Evolutionary conservation across 2,888 invertebrate genomes (phyloP), one percentile per base, ranked within the genome.

Genomic region (Globia sparganii): DNA sequence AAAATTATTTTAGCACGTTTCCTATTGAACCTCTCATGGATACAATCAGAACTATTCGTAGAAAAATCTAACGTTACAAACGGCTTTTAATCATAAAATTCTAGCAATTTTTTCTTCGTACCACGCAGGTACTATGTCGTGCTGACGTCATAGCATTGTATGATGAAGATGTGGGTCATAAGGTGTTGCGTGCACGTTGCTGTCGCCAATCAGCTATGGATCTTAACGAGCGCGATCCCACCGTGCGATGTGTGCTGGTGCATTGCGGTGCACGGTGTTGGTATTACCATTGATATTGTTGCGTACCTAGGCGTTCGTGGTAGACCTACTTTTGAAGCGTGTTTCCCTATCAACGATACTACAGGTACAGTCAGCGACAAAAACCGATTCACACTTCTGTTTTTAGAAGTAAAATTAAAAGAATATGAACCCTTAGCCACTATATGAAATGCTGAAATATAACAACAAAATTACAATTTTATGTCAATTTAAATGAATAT

Each of bases 181-280:
- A 80, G 84, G 78, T 62, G 74, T 84, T 75, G 86, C 76, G 87
- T 84, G 87, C 72, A 15, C 15, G 76, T 49, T 61, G 75, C 78
- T 84, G 85, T 86, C 87, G 87, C 85, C 85, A 80, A 86, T 86
- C 87, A 71, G 72, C 85, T 65, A 66, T 75, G 62, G 75, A 82
- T 84, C 81, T 82, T 77, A 82, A 86, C 86, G 86, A 84, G 77
- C 78, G 76, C 65, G 83, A 84, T 82, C 40, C 85, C 85, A 77
- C 78, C 84, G 76, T 58, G 59, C 18, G 72, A 46, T 61, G 80
- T 71, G 59, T 75, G 56, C 53, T 80, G 86, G 72, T 86, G 86
- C 86, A 86, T 64, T 82, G 83, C 84, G 73, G 80, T 77, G 80
- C 84, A 78, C 15, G 77, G 67, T 61, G 62, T 66, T 61, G 40